A percentile compares a stretch with the other conserved stretches of the same genome.
These are phyloP conservation scores for Centropus unirufus DNA, from an alignment of 2,113 vertebrate genomes.

Conservation along the genomic window DNA sequence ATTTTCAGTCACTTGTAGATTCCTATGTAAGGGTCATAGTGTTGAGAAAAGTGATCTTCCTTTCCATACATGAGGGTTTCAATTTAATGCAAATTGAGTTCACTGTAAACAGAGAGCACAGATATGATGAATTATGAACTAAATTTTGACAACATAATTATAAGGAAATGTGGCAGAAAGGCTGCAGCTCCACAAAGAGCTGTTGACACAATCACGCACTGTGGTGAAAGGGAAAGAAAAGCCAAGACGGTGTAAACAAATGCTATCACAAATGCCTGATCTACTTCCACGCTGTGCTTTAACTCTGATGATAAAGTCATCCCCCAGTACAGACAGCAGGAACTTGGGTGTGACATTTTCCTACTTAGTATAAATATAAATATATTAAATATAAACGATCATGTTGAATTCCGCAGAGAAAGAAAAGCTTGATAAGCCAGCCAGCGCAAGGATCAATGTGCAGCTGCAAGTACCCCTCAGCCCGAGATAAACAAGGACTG, in stretches of 20 bases:
- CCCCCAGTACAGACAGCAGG: not conserved
- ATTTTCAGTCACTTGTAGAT: not conserved
- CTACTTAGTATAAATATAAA: not conserved
- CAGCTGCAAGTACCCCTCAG: not conserved
- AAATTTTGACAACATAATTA: not conserved
- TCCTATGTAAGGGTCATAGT: not conserved
- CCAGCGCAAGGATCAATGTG: not conserved
- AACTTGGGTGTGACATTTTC: not conserved
- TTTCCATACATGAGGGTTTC: not conserved
- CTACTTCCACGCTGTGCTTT: not conserved
- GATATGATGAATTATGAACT: not conserved
- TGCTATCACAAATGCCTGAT: not conserved
- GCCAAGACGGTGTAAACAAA: not conserved
- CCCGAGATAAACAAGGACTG: not conserved
- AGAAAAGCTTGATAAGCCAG: not conserved
- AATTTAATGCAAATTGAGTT: not conserved
- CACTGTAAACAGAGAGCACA: not conserved
- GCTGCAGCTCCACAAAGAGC: not conserved
- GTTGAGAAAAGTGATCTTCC: not conserved
- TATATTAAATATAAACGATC: no score
- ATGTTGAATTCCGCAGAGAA: not conserved
- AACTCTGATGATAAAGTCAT: not conserved
- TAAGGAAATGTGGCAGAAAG: not conserved
- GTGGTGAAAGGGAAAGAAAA: not conserved
- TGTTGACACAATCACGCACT: not conserved